Percentiles rank a stretch among this genome's conserved stretches.
Evolutionary conservation across 2,888 invertebrate species (phyloP).

Genomic region (Epinotia demarniana): DNA sequence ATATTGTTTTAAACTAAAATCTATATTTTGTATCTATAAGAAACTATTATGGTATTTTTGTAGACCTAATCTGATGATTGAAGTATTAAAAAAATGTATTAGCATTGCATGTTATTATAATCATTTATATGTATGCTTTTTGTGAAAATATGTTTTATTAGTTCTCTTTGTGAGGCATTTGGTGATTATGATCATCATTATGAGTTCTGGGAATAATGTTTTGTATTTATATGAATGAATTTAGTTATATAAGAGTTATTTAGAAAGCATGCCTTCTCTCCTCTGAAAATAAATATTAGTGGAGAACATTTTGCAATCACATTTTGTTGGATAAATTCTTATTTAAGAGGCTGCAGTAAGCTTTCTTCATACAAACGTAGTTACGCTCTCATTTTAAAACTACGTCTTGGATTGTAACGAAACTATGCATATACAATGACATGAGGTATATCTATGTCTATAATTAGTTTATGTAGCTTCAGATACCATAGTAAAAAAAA

Average conservation of each 20-base stretch:
- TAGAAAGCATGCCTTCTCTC: not conserved
- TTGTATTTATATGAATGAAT: not conserved
- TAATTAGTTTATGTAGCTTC: too few relatives aligned
- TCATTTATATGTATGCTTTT: not conserved
- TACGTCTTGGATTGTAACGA: too few relatives aligned
- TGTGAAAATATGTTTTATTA: slow-evolving; percentile 4
- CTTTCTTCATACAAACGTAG: too few relatives aligned
- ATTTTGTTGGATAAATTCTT: not conserved
- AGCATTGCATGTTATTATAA: slow-evolving; percentile 11
- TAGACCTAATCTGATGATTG: slow-evolving; percentile 11
- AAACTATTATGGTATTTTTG: slow-evolving; percentile 26
- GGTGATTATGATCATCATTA: not conserved
- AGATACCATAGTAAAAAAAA: too few relatives aligned
- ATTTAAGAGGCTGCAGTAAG: too few relatives aligned
- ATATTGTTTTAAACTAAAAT: not conserved
- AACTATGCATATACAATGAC: too few relatives aligned
- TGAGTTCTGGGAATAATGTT: not conserved
- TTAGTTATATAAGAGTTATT: not conserved
- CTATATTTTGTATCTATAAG: not conserved
- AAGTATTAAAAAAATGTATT: slow-evolving; percentile 35
- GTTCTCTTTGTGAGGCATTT: not conserved
- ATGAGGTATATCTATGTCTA: too few relatives aligned
- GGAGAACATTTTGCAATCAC: not conserved
- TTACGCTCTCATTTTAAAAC: too few relatives aligned
- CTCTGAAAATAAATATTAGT: not conserved